These are phyloP conservation scores for Falco concolor DNA, from an alignment of 2,797 vertebrate species.

Conservation along the genomic window DNA sequence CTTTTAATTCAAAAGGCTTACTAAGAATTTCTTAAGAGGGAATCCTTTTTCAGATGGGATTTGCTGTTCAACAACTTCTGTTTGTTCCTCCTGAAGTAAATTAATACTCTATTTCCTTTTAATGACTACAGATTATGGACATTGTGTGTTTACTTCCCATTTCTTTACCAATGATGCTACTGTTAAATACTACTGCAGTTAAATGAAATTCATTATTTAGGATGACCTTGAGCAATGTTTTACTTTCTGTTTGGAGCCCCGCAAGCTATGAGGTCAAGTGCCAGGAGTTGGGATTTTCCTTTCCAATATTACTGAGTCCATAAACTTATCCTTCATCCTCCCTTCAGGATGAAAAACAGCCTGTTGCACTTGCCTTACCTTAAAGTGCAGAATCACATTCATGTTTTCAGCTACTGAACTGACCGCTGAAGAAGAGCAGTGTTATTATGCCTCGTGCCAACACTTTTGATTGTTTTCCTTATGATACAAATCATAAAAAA, in stretches of 20 bases:
- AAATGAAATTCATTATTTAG: not conserved
- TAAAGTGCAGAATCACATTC: not conserved
- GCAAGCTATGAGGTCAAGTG: not conserved
- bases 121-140: not conserved
- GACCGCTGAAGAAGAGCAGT: not conserved
- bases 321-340: not conserved
- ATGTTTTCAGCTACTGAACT: not conserved
- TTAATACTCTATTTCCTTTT: not conserved
- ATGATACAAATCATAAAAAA: not conserved
- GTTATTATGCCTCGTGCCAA: not conserved
- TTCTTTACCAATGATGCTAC: not conserved
- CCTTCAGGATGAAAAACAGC: not conserved
- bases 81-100: not conserved
- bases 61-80: not conserved
- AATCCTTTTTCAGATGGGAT: not conserved
- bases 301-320: not conserved
- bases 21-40: not conserved
- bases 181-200: not conserved
- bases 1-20: not conserved
- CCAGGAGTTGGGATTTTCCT: not conserved
- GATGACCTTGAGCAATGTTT: not conserved
- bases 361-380: not conserved
- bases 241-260: not conserved
- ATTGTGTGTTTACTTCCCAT: not conserved
- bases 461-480: not conserved